A percentile compares a stretch with the other conserved stretches of the same genome.
Evolutionary conservation across 2,113 vertebrate species (phyloP).

Genomic region (Octodon degus): DNA sequence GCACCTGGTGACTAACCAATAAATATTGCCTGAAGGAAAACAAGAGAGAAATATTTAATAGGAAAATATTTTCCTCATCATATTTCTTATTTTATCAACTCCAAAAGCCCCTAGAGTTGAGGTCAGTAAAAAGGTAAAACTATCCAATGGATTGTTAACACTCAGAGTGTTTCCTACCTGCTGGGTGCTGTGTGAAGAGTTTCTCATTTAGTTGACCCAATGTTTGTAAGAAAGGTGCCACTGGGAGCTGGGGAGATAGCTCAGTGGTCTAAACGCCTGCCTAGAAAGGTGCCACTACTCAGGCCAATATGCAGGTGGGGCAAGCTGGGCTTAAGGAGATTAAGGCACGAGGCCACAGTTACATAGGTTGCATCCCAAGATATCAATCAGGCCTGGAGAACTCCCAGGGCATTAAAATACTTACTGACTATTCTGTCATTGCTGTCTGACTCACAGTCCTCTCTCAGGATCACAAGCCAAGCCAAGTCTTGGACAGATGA

Average conservation of each 20-base stretch:
- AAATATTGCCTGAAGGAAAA: conserved; percentile 8
- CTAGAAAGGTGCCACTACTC: no score
- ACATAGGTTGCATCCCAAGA: not conserved
- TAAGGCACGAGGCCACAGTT: not conserved
- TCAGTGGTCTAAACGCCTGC: no score
- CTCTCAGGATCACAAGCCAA: not conserved
- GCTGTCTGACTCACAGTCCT: not conserved
- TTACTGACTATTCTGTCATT: not conserved
- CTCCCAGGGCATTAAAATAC: not conserved
- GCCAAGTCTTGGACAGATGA: not conserved
- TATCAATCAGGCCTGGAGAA: not conserved
- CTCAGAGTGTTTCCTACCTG: not conserved
- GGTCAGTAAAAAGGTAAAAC: not conserved
- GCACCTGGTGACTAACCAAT: not conserved
- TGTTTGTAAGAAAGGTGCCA: no score
- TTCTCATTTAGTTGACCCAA: not conserved
- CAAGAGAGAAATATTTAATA: not conserved
- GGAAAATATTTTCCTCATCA: conserved; percentile 24
- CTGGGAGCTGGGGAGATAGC: no score
- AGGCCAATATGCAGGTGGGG: not conserved
- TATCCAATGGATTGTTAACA: not conserved
- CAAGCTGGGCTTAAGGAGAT: not conserved
- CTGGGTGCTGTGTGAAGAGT: not conserved
- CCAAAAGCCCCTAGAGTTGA: not conserved
- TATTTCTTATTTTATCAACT: not conserved